Conservation (phyloP, 1,140 invertebrate genomes). For the Bombus difficillimus region DNA sequence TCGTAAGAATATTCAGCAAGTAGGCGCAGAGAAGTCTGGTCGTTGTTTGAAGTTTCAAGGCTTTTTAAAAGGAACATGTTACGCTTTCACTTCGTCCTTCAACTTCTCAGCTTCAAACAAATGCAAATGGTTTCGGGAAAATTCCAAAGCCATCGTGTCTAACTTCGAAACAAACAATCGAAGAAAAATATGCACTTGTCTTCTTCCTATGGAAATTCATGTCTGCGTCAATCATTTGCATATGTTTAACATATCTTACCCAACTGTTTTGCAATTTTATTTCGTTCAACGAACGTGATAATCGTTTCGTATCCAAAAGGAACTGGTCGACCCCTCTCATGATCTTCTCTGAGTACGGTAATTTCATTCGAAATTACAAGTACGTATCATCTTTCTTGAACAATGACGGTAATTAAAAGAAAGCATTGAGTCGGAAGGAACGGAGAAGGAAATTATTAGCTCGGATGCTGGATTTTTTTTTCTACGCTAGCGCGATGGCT, state of each 20-base stretch:
- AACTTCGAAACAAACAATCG: neutral
- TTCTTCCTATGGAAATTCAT: no score
- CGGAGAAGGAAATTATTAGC: neutral
- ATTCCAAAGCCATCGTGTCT: neutral
- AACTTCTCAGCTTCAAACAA: neutral
- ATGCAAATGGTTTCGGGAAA: neutral
- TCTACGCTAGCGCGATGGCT: neutral
- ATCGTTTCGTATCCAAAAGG: neutral
- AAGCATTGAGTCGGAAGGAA: neutral
- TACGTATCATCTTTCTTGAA: neutral
- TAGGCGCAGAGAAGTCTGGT: neutral
- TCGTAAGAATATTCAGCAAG: conserved; percentile 32
- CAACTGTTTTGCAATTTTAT: no score
- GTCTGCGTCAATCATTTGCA: no score
- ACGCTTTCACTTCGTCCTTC: neutral
- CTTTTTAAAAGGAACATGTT: conserved; percentile 8
- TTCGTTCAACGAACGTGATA: neutral
- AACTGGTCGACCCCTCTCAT: neutral
- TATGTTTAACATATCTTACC: no score
- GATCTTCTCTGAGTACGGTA: neutral
- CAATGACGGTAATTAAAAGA: neutral
- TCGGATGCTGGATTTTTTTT: neutral
- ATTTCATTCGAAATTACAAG: neutral
- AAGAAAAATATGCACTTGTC: neutral
- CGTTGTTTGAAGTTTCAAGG: conserved; percentile 1